A percentile compares a stretch with the other conserved stretches of the same genome.
phyloP scores from a whole-genome alignment of 92 coral and sea anemone species.

The Phymanthus crucifer region DNA sequence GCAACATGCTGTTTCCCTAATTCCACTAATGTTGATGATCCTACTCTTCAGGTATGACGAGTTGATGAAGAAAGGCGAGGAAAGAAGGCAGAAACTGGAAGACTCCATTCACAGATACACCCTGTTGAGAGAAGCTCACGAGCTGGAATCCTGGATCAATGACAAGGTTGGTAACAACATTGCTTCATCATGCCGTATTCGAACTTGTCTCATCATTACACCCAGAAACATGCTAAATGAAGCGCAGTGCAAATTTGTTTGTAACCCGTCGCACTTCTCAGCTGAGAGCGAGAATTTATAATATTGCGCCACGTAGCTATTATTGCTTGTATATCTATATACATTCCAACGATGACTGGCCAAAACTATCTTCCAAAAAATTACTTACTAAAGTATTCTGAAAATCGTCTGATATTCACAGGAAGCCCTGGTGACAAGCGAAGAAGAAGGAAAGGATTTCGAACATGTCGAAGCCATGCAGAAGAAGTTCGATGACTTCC shows the following conservation, averaged over 20 bases:
- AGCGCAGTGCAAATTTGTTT: too few species aligned
- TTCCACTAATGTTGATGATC: background rate
- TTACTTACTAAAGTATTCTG: background rate
- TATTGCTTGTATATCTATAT: background rate
- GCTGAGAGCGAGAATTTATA: too few species aligned
- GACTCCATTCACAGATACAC: constrained; percentile 95
- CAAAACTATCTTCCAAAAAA: too few species aligned
- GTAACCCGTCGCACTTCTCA: too few species aligned
- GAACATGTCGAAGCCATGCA: constrained; percentile 99
- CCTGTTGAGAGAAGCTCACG: constrained; percentile 95
- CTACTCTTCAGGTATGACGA: constrained; percentile 67
- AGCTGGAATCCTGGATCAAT: constrained; percentile 98
- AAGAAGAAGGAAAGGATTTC: constrained; percentile 94
- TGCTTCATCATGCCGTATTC: too few species aligned
- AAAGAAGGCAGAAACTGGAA: constrained; percentile 84
- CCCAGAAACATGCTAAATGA: too few species aligned
- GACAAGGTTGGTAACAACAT: constrained; percentile 72
- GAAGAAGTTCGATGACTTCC: constrained; percentile 98
- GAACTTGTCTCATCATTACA: too few species aligned
- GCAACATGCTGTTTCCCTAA: too few species aligned
- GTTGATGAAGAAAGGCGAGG: constrained; percentile 90
- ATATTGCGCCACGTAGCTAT: too few species aligned
- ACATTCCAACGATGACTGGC: background rate
- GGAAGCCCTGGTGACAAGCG: constrained; percentile 98
- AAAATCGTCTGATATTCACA: constrained; percentile 21